Base-by-base conservation (phyloP, 37 sponge, comb jelly and placozoan genomes). In the Crambe crambe region DNA sequence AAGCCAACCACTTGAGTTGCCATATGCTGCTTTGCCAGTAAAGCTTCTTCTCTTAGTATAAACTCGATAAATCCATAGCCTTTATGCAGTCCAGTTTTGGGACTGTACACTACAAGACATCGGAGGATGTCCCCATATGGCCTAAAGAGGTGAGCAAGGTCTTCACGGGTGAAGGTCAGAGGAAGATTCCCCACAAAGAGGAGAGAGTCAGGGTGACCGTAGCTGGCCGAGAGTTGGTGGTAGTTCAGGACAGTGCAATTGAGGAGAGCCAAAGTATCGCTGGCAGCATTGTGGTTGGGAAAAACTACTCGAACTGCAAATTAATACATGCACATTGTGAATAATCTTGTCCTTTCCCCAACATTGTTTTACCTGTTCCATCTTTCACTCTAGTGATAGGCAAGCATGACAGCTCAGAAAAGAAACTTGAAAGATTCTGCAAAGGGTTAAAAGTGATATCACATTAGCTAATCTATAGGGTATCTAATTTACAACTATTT, bases 101-200 rank as follows among this genome's bases (percentile, higher is more conserved):
- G 60, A 42, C 89, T 88, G 70, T 64, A 51, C 21, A 92, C 75
- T 27, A 92, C 62, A 1, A 92, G 72, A 59, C 83, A 78, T 2
- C 93, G 72, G 21, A 80, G 70, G n/a, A 92, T 47, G 18, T 79
- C 85, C 1, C 93, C 93, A 56, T 62, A 76, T 8, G 79, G 67
- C 8, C 42, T 23, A 68, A 84, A 87, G 31, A 85, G 78, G n/a
- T 44, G 39, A 20, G 2, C 8, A 18, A 92, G 79, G 20, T 88
- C 78, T 38, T 76, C 44, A 4, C 65, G 34, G 9, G 75, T 42
- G 66, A 43, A 92, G 23, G 67, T 56, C 31, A 36, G 56, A 0
- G 93, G 88, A 35, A 92, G 57, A 43, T 92, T 92, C 3, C 93
- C 93, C 29, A 88, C 81, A 80, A 92, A 92, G 27, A 92, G 86